Conservation (phyloP, 2,888 invertebrate species). For the Holacanthella duospinosa region DNA sequence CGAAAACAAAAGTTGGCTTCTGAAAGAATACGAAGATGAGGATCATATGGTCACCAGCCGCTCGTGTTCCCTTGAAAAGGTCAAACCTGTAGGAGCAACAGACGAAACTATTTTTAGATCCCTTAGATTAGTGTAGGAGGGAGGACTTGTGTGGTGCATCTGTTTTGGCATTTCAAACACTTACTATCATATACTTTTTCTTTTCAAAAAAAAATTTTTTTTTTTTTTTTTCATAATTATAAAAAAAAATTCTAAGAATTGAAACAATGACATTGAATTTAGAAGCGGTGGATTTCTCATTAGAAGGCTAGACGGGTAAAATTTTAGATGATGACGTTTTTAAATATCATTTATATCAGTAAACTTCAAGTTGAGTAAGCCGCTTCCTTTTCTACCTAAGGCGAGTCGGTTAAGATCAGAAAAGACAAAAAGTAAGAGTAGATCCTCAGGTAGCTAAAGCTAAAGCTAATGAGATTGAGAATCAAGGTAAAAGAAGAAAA, state of each 20-base stretch:
- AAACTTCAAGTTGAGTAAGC: too few species aligned
- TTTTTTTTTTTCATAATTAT: background rate
- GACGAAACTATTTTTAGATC: background rate
- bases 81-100: slow-evolving; percentile 18
- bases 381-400: background rate
- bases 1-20: background rate
- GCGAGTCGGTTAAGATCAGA: background rate
- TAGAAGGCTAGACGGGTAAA: too few species aligned
- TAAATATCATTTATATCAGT: too few species aligned
- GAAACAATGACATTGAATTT: too few species aligned
- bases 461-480: background rate
- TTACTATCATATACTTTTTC: too few species aligned
- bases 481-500: background rate
- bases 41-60: slow-evolving; percentile 30
- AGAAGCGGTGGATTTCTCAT: too few species aligned
- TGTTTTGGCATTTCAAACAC: background rate
- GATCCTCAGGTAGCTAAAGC: too few species aligned
- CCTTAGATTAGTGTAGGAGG: too few species aligned
- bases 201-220: background rate
- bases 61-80: slow-evolving; percentile 10
- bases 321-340: too few species aligned
- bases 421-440: background rate
- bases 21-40: background rate
- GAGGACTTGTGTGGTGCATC: background rate
- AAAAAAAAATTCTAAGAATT: background rate